Evolutionary conservation across 2,113 vertebrate species (phyloP), one percentile per base, ranked within the genome.

Genomic region (Sinocyclocheilus grahami): DNA sequence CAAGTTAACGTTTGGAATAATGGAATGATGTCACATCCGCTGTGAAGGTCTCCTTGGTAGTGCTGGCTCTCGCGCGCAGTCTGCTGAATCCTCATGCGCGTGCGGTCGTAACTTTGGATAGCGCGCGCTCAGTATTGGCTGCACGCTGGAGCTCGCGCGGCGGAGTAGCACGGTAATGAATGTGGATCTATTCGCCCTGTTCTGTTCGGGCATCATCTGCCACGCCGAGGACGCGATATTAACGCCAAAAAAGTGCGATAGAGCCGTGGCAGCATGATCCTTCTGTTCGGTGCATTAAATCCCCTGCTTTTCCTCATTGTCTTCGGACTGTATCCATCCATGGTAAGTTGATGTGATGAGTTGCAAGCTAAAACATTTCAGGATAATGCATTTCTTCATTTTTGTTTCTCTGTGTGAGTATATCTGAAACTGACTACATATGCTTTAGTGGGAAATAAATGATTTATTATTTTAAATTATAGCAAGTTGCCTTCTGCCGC

Each of bases 301-400:
- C 95, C 97, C 83, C 83, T 94, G 89, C 94, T 98, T 85, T 94
- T 95, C 89, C 95, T 96, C 88, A 89, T 94, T 91, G 90, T 97
- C 88, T 96, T 96, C 90, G 96, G 96, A 93, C 94, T 97, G 87
- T 95, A 95, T 16, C 96, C 96, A 60, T 96, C 97, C 30, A 94
- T 97, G 97, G 97, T 99, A 96, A 91, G 96, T 94, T 88, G 27
- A 2, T 18, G 16, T 11, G n/a, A 62, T 53, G 37, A 80, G 78
- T 46, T 63, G 9, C 22, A 46, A 63, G 33, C 78, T 24, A 22
- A 65, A 65, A 48, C 8, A 81, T 81, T 42, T 81, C 39, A 81
- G 12, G 24, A 51, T 51, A 11, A 27, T 33, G 46, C 24, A 24
- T 67, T 65, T 60, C 46, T 77, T 76, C n/a, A 51, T 76, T 55